These are phyloP conservation scores for Puma concolor DNA, from an alignment of 2,113 vertebrate genomes.

Conservation along the genomic window DNA sequence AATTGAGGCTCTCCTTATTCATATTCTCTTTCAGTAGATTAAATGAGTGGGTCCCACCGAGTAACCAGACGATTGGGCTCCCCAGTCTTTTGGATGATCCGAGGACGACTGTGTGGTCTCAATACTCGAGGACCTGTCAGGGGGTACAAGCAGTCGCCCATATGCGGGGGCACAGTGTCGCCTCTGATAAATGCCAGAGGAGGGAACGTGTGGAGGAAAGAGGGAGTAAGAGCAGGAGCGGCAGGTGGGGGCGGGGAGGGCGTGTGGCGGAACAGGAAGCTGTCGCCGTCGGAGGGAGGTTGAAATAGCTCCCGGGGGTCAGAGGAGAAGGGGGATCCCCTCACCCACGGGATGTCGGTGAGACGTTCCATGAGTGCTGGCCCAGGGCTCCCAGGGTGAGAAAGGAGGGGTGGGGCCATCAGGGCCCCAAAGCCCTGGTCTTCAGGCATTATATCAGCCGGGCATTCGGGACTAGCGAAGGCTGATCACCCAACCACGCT, in stretches of 20 bases:
- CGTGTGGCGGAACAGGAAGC: background rate
- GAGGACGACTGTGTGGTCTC: background rate
- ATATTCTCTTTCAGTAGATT: background rate
- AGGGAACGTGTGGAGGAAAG: rapidly evolving
- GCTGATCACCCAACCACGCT: background rate
- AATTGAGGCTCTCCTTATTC: background rate
- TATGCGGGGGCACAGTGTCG: rapidly evolving
- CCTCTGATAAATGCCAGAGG: rapidly evolving
- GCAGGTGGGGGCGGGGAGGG: rapidly evolving
- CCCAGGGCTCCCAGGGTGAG: too few relatives aligned
- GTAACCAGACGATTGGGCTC: background rate
- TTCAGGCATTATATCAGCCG: rapidly evolving
- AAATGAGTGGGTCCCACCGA: background rate
- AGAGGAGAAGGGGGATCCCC: background rate
- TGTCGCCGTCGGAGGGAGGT: rapidly evolving
- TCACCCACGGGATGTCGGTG: background rate
- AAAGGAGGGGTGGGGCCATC: rapidly evolving
- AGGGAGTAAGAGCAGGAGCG: background rate
- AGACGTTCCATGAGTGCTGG: background rate
- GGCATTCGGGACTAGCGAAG: rapidly evolving
- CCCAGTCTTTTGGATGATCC: rapidly evolving
- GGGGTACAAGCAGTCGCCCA: background rate
- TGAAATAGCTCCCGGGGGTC: too few relatives aligned
- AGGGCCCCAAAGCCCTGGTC: rapidly evolving
- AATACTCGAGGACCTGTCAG: background rate